Evolutionary conservation across 2,888 invertebrate species (phyloP).

Genomic region (Holacanthella duospinosa): DNA sequence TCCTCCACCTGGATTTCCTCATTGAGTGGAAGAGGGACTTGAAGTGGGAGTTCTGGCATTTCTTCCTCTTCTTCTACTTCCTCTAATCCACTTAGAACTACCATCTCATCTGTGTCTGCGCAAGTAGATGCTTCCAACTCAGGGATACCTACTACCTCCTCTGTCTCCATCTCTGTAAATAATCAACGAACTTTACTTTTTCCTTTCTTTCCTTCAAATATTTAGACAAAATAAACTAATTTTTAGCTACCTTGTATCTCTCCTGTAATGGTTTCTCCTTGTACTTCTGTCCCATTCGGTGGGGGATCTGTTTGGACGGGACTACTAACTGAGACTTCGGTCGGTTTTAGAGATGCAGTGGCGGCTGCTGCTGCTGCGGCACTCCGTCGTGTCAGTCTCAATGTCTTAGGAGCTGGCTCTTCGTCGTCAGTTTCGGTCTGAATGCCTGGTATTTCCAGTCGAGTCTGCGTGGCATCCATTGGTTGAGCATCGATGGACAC

Average conservation of each 20-base stretch:
- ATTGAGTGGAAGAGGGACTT: no score
- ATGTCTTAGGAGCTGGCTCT: neutral
- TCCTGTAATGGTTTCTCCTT: neutral
- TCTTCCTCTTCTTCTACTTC: no score
- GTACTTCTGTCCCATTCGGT: neutral
- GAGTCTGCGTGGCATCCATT: conserved; percentile 67
- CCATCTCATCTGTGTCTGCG: no score
- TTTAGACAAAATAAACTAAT: no score
- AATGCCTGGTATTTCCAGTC: conserved; percentile 62
- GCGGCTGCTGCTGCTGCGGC: conserved; percentile 17
- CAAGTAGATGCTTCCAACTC: neutral
- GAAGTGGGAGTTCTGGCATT: no score
- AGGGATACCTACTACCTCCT: neutral
- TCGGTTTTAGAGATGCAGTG: conserved; percentile 12
- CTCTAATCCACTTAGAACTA: no score
- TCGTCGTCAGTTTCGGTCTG: neutral
- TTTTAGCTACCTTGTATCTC: no score
- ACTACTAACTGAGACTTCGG: neutral
- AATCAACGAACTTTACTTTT: neutral
- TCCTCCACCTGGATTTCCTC: no score
- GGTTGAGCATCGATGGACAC: conserved; percentile 48
- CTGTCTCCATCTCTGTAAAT: no score
- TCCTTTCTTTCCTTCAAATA: neutral
- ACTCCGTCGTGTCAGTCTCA: conserved; percentile 9
- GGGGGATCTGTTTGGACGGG: neutral